Percentiles rank a stretch among this genome's conserved stretches.
These are phyloP conservation scores for Phymanthus crucifer DNA, from an alignment of 92 coral and sea anemone genomes.

Conservation along the genomic window DNA sequence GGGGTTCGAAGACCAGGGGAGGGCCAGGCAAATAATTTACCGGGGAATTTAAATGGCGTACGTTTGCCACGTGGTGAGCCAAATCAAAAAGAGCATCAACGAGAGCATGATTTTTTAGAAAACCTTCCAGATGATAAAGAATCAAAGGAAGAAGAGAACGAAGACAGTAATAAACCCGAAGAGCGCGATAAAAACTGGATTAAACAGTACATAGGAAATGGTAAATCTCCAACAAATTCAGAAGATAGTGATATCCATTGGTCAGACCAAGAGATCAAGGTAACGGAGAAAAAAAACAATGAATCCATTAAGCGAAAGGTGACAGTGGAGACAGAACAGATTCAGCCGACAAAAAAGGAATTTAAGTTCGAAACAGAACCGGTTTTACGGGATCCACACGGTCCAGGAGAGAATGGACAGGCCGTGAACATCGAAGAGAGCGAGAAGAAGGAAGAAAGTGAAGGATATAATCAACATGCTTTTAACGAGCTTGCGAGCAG, in stretches of 20 bases:
- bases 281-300: neutral
- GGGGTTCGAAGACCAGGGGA: neutral
- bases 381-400: slow-evolving; percentile 57
- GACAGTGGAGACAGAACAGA: slow-evolving; percentile 11
- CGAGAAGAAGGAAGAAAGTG: slow-evolving; percentile 70
- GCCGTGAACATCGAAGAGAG: slow-evolving; percentile 57
- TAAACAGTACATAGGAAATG: slow-evolving; percentile 6
- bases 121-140: neutral
- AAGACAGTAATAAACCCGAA: neutral
- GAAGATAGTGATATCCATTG: neutral
- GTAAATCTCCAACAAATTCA: neutral
- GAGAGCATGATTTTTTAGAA: neutral
- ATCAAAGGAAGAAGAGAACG: neutral
- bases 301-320: neutral
- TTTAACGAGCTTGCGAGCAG: slow-evolving; percentile 79
- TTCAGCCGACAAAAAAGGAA: neutral
- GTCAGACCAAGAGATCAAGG: slow-evolving; percentile 15
- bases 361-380: slow-evolving; percentile 26
- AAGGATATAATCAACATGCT: slow-evolving; percentile 73
- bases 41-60: slow-evolving; percentile 25
- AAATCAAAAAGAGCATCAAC: neutral
- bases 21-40: slow-evolving; percentile 7
- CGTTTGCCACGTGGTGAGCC: slow-evolving; percentile 34
- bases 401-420: slow-evolving; percentile 81
- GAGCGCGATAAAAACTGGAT: slow-evolving; percentile 8